phyloP scores from a whole-genome alignment of 2,888 invertebrate genomes.

The Drosophila eohydei region DNA sequence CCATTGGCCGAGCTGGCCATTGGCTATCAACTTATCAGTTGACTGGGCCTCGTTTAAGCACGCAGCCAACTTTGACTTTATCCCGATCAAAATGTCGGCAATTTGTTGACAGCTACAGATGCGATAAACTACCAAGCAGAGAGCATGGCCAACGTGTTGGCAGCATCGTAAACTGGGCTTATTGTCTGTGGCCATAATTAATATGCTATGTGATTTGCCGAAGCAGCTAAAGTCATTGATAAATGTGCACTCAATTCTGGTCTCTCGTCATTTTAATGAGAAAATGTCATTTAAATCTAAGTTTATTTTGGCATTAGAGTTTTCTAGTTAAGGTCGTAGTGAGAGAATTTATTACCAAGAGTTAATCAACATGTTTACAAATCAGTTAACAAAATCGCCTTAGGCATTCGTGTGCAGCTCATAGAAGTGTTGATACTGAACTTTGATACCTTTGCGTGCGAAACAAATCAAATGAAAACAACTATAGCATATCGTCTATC shows the following conservation, averaged over 20 bases:
- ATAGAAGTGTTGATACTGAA: neutral
- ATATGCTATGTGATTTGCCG: constrained; percentile 18
- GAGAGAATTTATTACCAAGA: neutral
- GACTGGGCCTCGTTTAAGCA: constrained; percentile 28
- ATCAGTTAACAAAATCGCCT: neutral
- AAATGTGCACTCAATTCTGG: neutral
- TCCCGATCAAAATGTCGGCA: constrained; percentile 41
- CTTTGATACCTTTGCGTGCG: neutral
- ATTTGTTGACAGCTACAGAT: constrained; percentile 51
- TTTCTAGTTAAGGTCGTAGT: neutral
- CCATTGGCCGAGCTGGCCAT: constrained; percentile 19
- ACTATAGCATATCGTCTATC: neutral
- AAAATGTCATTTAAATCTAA: neutral
- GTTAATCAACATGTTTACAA: neutral
- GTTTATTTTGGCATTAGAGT: neutral
- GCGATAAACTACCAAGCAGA: constrained; percentile 35
- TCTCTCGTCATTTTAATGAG: neutral
- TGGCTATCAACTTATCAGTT: constrained; percentile 53
- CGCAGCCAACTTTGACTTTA: constrained; percentile 28
- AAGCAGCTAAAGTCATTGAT: constrained; percentile 44
- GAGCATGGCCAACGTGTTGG: constrained; percentile 5
- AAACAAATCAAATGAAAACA: neutral
- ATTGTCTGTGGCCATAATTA: constrained; percentile 46
- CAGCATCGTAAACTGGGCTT: constrained; percentile 19
- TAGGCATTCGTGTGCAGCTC: neutral